Conservation (phyloP, 2,113 vertebrate genomes). For the Dissostichus mawsoni region DNA sequence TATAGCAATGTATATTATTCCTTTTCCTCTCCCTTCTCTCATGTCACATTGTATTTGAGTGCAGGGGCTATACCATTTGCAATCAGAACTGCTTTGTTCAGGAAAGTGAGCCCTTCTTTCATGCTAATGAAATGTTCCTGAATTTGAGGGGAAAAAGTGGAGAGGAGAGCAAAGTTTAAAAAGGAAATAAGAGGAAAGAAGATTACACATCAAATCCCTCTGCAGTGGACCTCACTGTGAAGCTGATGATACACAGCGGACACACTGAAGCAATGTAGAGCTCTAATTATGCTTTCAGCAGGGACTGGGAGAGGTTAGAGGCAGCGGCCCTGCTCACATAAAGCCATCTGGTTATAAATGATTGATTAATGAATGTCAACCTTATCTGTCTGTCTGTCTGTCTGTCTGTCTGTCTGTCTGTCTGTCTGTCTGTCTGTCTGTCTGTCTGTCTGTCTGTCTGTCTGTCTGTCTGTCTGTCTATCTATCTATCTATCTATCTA, state of each 20-base stretch:
- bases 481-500: not conserved
- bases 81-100: not conserved
- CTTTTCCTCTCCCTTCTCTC: not conserved
- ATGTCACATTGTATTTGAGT: not conserved
- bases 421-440: not conserved
- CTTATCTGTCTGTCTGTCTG: too few species aligned
- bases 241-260: slow-evolving; percentile 54
- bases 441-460: not conserved
- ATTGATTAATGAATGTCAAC: slow-evolving; percentile 13
- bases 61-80: not conserved
- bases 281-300: slow-evolving; percentile 60
- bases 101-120: not conserved
- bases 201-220: slow-evolving; percentile 50
- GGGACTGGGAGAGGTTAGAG: slow-evolving; percentile 26
- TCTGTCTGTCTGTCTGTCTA: not conserved
- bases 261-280: slow-evolving; percentile 43
- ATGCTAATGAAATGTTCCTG: not conserved
- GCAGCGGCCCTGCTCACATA: slow-evolving; percentile 20
- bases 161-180: not conserved
- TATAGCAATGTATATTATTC: not conserved
- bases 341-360: slow-evolving; percentile 8
- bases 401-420: not conserved
- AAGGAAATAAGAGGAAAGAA: slow-evolving; percentile 32
- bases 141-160: not conserved
- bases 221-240: slow-evolving; percentile 48